Evolutionary conservation across 2,113 vertebrate genomes (phyloP).

Genomic region (Sceloporus tristichus): DNA sequence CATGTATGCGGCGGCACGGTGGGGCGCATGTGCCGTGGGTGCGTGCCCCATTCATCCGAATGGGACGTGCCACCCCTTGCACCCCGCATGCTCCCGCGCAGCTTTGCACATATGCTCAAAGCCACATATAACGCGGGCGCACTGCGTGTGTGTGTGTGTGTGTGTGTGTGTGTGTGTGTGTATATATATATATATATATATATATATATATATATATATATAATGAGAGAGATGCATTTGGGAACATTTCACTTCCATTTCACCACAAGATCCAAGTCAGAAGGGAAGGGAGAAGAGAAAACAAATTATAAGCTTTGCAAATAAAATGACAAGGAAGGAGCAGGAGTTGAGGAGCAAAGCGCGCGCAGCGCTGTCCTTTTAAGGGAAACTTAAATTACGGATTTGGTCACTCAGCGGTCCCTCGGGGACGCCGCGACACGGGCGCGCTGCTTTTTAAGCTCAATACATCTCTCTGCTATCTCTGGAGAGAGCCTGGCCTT

Average conservation of each 20-base stretch:
- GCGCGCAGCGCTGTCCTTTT: neutral
- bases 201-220: too few relatives aligned
- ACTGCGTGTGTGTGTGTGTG: too few relatives aligned
- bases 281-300: neutral
- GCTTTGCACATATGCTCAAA: too few relatives aligned
- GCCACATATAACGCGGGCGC: too few relatives aligned
- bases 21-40: too few relatives aligned
- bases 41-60: too few relatives aligned
- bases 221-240: too few relatives aligned
- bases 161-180: too few relatives aligned
- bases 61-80: too few relatives aligned
- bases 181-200: too few relatives aligned
- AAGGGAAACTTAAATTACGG: conserved; percentile 58
- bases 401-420: conserved; percentile 37
- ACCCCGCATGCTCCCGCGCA: too few relatives aligned
- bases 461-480: conserved; percentile 31
- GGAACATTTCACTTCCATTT: neutral
- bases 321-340: neutral
- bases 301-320: conserved; percentile 35
- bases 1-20: too few relatives aligned
- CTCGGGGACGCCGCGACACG: conserved; percentile 27
- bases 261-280: neutral
- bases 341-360: neutral
- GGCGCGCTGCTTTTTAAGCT: conserved; percentile 47
- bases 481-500: conserved; percentile 51